Evolutionary conservation across 2,888 invertebrate species (phyloP).

Genomic region (Napeogenes inachia): DNA sequence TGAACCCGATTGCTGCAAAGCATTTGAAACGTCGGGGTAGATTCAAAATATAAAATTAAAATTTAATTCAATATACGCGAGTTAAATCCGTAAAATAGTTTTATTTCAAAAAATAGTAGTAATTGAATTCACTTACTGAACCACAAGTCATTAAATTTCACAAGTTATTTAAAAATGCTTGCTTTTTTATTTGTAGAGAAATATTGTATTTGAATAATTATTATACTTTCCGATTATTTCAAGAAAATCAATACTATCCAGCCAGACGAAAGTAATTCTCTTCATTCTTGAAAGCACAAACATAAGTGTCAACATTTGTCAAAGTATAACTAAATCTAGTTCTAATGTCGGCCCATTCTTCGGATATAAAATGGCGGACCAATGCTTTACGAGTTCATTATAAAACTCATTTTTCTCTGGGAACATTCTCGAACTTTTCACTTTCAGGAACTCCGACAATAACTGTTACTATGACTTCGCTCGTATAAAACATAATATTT

Average conservation of each 20-base stretch:
- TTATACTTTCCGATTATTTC: background rate
- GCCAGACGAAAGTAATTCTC: background rate
- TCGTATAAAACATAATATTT: background rate
- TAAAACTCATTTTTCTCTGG: constrained; percentile 14
- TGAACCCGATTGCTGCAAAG: too few species aligned
- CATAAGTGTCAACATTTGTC: constrained; percentile 17
- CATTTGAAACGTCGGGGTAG: too few species aligned
- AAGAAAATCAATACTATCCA: background rate
- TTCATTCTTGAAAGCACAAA: constrained; percentile 9
- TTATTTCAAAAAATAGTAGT: too few species aligned
- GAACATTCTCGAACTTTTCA: constrained; percentile 12
- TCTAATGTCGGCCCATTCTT: constrained; percentile 11
- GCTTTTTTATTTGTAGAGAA: background rate
- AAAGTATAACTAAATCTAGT: constrained; percentile 12
- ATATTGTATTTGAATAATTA: background rate
- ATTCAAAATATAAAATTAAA: too few species aligned
- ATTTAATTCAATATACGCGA: too few species aligned
- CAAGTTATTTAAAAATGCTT: background rate
- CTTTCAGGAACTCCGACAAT: constrained; percentile 3
- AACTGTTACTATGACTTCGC: constrained; percentile 1
- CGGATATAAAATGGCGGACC: constrained; percentile 12
- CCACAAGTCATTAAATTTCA: background rate
- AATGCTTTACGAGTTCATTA: constrained; percentile 15
- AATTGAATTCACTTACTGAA: too few species aligned
- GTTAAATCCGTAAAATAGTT: too few species aligned